Conservation (phyloP, 1,140 invertebrate species). For the Bradysia coprophila region DNA sequence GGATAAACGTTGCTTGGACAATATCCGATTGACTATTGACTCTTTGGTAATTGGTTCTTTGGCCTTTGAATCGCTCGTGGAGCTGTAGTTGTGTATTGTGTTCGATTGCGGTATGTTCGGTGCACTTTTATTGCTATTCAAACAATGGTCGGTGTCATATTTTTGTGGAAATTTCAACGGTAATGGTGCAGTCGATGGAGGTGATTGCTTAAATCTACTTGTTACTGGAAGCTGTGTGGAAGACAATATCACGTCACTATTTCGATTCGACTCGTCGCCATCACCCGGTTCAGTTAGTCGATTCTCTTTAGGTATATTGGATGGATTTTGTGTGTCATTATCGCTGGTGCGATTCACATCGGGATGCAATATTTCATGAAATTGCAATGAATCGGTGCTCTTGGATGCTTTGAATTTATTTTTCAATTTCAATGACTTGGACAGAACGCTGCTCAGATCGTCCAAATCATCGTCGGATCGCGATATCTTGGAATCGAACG, state of each 20-base stretch:
- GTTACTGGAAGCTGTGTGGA: not conserved
- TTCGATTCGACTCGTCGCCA: too few species aligned
- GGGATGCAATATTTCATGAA: not conserved
- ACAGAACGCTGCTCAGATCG: too few species aligned
- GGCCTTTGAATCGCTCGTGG: not conserved
- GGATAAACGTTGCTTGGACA: not conserved
- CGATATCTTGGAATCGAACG: slow-evolving; percentile 64
- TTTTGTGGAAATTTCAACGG: slow-evolving; percentile 52
- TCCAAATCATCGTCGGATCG: too few species aligned
- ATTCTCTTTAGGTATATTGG: not conserved
- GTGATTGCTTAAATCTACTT: slow-evolving; percentile 45
- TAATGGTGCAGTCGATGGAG: slow-evolving; percentile 58
- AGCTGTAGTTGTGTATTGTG: too few species aligned
- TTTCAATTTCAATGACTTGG: slow-evolving; percentile 61
- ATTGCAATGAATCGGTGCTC: not conserved
- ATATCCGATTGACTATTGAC: not conserved
- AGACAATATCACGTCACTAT: too few species aligned
- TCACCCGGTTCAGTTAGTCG: not conserved
- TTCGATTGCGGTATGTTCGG: slow-evolving; percentile 47
- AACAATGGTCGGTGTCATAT: slow-evolving; percentile 43
- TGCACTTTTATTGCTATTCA: slow-evolving; percentile 55
- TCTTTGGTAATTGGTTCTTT: not conserved
- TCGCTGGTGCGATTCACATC: not conserved
- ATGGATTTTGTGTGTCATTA: not conserved
- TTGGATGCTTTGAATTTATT: too few species aligned